phyloP scores from a whole-genome alignment of 2,888 invertebrate genomes.

The Cheilosia urbana region DNA sequence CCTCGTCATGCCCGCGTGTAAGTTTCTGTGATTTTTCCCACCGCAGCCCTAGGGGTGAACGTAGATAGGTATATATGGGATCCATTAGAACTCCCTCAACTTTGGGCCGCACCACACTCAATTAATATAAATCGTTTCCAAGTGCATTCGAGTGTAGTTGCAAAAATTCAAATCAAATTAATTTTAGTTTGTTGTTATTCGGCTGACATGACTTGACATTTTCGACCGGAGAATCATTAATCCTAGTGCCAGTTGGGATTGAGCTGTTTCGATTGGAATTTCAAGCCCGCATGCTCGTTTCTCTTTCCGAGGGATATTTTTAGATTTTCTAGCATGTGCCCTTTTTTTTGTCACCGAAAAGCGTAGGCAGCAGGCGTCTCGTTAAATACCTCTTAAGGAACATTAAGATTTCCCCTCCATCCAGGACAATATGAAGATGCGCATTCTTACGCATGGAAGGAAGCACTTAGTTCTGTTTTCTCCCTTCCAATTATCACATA shows the following conservation, averaged over 20 bases:
- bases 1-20: slow-evolving; percentile 38
- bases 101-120: slow-evolving; percentile 3
- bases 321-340: slow-evolving; percentile 56
- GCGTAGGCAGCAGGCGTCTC: slow-evolving; percentile 33
- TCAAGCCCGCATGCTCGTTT: slow-evolving; percentile 44
- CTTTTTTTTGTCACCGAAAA: slow-evolving; percentile 3
- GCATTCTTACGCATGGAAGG: neutral
- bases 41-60: slow-evolving; percentile 22
- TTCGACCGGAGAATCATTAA: slow-evolving; percentile 41
- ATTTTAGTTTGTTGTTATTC: slow-evolving; percentile 47
- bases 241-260: slow-evolving; percentile 40
- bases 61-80: neutral
- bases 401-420: slow-evolving; percentile 45
- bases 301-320: slow-evolving; percentile 21
- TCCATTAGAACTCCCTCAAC: slow-evolving; percentile 53
- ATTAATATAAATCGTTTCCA: slow-evolving; percentile 62
- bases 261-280: slow-evolving; percentile 40
- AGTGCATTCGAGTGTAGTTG: slow-evolving; percentile 50
- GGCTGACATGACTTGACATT: slow-evolving; percentile 2
- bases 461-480: slow-evolving; percentile 60
- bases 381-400: slow-evolving; percentile 48
- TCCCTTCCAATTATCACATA: slow-evolving; percentile 71
- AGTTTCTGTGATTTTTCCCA: slow-evolving; percentile 45
- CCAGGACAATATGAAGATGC: slow-evolving; percentile 18
- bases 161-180: slow-evolving; percentile 69